Evolutionary conservation across 2,888 invertebrate genomes (phyloP).

Genomic region (Drosophila histrio): DNA sequence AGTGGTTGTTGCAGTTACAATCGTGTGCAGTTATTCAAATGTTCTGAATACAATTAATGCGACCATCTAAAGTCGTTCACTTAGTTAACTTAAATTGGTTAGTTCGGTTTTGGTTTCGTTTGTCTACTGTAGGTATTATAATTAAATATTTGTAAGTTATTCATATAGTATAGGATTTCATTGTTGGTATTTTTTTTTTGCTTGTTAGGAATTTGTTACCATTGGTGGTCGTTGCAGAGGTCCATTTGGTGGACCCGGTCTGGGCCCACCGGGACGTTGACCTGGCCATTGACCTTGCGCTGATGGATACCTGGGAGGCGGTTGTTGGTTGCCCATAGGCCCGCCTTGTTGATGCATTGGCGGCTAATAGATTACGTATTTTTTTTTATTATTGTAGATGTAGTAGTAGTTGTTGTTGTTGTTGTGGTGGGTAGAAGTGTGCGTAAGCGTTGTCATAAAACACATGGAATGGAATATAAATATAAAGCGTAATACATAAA

Average conservation of each 20-base stretch:
- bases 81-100: conserved; percentile 71
- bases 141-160: conserved; percentile 24
- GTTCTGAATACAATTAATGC: conserved; percentile 77
- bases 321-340: conserved; percentile 84
- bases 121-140: conserved; percentile 35
- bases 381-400: conserved; percentile 56
- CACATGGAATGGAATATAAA: conserved; percentile 81
- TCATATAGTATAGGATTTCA: conserved; percentile 35
- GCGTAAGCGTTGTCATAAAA: conserved; percentile 76
- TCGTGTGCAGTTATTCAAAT: conserved; percentile 63
- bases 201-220: conserved; percentile 81
- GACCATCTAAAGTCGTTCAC: conserved; percentile 41
- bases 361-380: conserved; percentile 74
- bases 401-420: conserved; percentile 46
- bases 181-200: conserved; percentile 17
- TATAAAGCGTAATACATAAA: conserved; percentile 77
- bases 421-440: conserved; percentile 72
- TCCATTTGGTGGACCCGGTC: conserved; percentile 85
- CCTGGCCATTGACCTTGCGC: conserved; percentile 84
- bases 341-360: conserved; percentile 87
- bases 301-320: conserved; percentile 85
- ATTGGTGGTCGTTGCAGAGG: conserved; percentile 87
- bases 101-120: conserved; percentile 47
- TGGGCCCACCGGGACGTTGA: conserved; percentile 85
- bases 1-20: conserved; percentile 43